These are phyloP conservation scores for Podocnemis expansa DNA, from an alignment of 2,113 vertebrate genomes.

Conservation along the genomic window DNA sequence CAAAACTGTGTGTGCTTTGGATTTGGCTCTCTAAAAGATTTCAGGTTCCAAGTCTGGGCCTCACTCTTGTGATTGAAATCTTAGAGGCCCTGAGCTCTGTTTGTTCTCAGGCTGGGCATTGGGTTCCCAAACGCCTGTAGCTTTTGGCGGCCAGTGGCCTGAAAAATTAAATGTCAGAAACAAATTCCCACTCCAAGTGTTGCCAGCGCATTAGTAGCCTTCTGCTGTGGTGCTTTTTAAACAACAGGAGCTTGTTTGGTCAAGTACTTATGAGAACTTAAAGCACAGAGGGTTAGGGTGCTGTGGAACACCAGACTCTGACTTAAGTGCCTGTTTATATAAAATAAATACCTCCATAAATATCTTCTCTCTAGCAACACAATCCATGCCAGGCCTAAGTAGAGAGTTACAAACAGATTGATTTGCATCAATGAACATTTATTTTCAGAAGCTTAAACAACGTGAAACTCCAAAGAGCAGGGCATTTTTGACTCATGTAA, in stretches of 20 bases:
- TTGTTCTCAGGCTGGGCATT: neutral
- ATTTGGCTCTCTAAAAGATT: neutral
- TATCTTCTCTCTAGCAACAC: constrained; percentile 7
- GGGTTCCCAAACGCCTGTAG: neutral
- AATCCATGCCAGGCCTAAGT: neutral
- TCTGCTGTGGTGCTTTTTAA: neutral
- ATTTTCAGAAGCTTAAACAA: constrained; percentile 49
- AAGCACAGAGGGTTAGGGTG: neutral
- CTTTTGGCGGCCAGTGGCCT: neutral
- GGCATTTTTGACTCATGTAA: neutral
- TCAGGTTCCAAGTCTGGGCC: neutral
- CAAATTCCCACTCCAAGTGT: neutral
- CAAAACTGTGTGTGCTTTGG: fast-evolving
- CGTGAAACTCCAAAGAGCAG: constrained; percentile 4
- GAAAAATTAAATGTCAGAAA: fast-evolving
- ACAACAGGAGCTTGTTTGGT: fast-evolving
- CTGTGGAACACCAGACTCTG: neutral
- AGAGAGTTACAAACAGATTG: neutral
- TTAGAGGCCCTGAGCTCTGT: neutral
- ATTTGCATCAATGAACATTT: constrained; percentile 20
- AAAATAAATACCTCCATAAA: constrained; percentile 42
- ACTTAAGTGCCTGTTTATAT: constrained; percentile 49
- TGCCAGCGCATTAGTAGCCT: fast-evolving
- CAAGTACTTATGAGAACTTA: neutral
- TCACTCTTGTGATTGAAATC: neutral